Conservation (phyloP, 2,797 vertebrate species). For the Phyllotis vaccarum region DNA sequence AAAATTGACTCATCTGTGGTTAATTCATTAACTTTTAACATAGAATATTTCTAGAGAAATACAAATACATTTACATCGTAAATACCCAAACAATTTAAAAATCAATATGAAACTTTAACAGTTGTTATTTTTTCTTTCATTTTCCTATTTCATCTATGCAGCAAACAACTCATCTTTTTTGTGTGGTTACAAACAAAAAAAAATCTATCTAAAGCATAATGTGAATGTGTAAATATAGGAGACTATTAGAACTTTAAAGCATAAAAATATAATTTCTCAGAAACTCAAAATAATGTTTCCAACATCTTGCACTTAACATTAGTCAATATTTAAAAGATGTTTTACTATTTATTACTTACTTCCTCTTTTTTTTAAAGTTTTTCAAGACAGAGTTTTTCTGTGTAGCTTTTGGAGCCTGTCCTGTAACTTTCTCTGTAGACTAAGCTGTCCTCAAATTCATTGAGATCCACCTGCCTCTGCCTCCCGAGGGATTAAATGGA, state of each 20-base stretch:
- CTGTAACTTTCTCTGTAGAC: too few relatives aligned
- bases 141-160: conserved; percentile 29
- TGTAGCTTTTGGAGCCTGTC: too few relatives aligned
- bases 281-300: conserved; percentile 45
- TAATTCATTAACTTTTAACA: neutral
- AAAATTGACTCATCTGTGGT: neutral
- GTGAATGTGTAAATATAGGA: neutral
- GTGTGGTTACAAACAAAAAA: neutral
- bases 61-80: neutral
- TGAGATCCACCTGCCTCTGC: too few relatives aligned
- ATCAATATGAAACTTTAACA: neutral
- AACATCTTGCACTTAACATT: conserved; percentile 15
- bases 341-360: neutral
- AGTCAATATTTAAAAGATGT: neutral
- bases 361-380: too few relatives aligned
- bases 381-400: too few relatives aligned
- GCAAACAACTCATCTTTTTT: neutral
- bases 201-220: conserved; percentile 21
- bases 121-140: neutral
- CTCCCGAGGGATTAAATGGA: too few relatives aligned
- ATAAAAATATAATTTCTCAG: conserved; percentile 24
- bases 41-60: neutral
- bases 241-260: conserved; percentile 5
- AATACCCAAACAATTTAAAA: conserved; percentile 20
- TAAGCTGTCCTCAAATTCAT: too few relatives aligned